Base-by-base conservation (phyloP, 2,797 vertebrate genomes). In the Acanthis flammea region DNA sequence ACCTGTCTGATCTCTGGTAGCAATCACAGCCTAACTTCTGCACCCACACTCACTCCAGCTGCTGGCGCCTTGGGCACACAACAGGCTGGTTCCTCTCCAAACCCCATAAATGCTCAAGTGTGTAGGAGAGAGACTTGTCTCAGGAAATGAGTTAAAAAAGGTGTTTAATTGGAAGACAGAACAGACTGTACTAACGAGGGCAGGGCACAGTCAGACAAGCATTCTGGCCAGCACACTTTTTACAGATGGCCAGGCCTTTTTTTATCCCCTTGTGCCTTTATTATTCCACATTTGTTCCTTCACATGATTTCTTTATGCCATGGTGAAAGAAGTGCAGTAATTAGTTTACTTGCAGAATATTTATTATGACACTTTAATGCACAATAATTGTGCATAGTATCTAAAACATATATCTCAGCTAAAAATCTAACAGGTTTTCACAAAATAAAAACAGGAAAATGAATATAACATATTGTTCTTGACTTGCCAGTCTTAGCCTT, bases 351-450 rank as follows among this genome's bases (percentile, higher is more conserved):
- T 80, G 37, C 7, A 60, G 33, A 65, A 70, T 14, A 42, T 42
- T 13, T 84, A 68, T 62, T 10, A n/a, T 71, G 15, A 55, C 6
- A 54, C 2, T 7, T 80, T 53, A 5, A 58, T 39, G 25, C 9
- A 57, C 33, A 54, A 51, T 27, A 66, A n/a, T 27, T 0, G 0
- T 41, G 73, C 3, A 19, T 28, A 23, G 35, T 45, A 58, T 44
- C 21, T 50, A 61, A 85, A 85, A 60, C 4, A 45, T 42, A 80
- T 65, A 62, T 81, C 92, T 88, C 50, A 71, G 30, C 16, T 42
- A 55, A 50, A 72, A n/a, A 28, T 33, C 15, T 30, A 62, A 71
- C 6, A 3, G 10, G 0, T 27, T 55, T 62, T 77, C 22, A 68
- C 22, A 48, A 62, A 70, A 54, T 10, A 23, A 85, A 72, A n/a